Conservation (phyloP, 2,113 vertebrate genomes). For the Hyperopisus bebe region DNA sequence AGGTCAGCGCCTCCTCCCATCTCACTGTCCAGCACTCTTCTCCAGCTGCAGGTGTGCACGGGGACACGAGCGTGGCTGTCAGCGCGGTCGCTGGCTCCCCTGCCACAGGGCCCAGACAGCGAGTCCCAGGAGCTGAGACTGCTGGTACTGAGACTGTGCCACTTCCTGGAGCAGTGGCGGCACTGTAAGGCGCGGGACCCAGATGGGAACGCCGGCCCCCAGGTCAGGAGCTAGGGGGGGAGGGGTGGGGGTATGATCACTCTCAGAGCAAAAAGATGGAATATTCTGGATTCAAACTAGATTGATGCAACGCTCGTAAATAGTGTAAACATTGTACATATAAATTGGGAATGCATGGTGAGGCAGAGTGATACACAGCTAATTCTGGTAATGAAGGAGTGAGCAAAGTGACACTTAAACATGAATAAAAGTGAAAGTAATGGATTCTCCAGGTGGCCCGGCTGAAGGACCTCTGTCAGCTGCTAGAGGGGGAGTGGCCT, state of each 20-base stretch:
- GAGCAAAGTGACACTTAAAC: neutral
- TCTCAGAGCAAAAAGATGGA: neutral
- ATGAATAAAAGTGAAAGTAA: neutral
- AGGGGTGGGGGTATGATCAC: neutral
- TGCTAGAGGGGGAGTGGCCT: slow-evolving; percentile 69
- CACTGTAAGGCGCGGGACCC: slow-evolving; percentile 63
- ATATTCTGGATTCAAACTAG: neutral
- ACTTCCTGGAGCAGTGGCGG: slow-evolving; percentile 84
- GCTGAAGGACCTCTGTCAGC: slow-evolving; percentile 70
- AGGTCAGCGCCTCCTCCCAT: neutral
- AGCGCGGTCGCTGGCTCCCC: slow-evolving; percentile 60
- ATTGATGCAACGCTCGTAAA: neutral
- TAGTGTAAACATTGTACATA: neutral
- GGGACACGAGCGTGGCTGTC: slow-evolving; percentile 48
- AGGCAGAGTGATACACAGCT: neutral
- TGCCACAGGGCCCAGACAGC: slow-evolving; percentile 66
- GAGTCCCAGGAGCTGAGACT: slow-evolving; percentile 68
- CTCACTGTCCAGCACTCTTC: neutral
- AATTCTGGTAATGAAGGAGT: neutral
- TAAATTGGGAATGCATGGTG: neutral
- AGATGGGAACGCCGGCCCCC: slow-evolving; percentile 41
- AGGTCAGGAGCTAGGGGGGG: neutral
- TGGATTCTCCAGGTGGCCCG: slow-evolving; percentile 59
- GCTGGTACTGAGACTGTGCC: slow-evolving; percentile 80
- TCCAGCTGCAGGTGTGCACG: neutral